These are phyloP conservation scores for Rhinolophus ferrumequinum DNA, from an alignment of 2,113 vertebrate species.

Conservation along the genomic window DNA sequence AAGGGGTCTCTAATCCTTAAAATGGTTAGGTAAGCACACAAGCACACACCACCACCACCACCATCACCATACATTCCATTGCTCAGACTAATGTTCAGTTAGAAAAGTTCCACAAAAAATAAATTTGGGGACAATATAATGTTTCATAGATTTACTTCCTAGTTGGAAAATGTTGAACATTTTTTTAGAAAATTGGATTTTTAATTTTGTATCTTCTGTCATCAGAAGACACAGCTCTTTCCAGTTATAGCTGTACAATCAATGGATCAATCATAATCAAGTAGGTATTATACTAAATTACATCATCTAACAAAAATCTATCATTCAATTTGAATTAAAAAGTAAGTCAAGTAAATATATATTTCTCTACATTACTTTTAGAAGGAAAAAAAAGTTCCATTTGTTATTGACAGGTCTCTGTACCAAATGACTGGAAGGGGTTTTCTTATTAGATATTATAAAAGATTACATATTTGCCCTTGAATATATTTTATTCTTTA, in stretches of 20 bases:
- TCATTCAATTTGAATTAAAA: neutral
- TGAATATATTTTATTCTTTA: neutral
- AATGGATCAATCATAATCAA: neutral
- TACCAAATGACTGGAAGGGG: neutral
- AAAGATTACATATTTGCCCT: neutral
- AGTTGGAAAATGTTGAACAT: neutral
- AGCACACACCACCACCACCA: neutral
- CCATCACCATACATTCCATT: neutral
- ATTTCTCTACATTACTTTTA: neutral
- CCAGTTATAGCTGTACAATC: neutral
- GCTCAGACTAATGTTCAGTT: neutral
- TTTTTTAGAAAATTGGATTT: neutral
- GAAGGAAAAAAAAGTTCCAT: neutral
- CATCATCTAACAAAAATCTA: neutral
- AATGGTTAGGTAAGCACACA: neutral
- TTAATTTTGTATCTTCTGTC: neutral
- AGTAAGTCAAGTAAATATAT: neutral
- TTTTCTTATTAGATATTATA: slow-evolving; percentile 9
- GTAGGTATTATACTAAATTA: neutral
- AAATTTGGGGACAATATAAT: neutral
- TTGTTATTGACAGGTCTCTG: slow-evolving; percentile 15
- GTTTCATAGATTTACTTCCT: neutral
- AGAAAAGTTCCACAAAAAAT: neutral
- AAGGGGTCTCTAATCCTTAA: neutral
- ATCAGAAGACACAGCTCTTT: neutral